phyloP scores from a whole-genome alignment of 2,888 invertebrate species.

The Thera obeliscata region DNA sequence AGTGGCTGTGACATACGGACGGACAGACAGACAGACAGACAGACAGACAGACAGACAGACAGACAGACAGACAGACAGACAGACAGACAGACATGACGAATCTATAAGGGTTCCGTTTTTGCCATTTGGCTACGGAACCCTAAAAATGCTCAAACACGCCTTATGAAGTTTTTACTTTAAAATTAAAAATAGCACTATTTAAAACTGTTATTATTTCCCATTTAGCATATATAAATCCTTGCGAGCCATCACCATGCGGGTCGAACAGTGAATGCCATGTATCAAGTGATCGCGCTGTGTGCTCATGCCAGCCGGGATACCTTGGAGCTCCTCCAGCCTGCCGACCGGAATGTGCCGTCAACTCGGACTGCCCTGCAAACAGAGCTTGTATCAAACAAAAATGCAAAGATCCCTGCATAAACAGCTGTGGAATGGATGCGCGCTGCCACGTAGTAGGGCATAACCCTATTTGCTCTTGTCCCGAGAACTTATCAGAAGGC shows the following conservation, averaged over 20 bases:
- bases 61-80: too few species aligned
- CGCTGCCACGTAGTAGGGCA: slow-evolving; percentile 91
- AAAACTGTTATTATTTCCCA: neutral
- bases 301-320: slow-evolving; percentile 89
- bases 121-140: too few species aligned
- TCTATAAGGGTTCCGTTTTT: too few species aligned
- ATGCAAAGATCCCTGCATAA: slow-evolving; percentile 90
- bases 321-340: slow-evolving; percentile 90
- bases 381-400: slow-evolving; percentile 90
- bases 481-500: slow-evolving; percentile 86
- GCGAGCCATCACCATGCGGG: slow-evolving; percentile 91
- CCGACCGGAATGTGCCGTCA: slow-evolving; percentile 90
- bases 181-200: neutral
- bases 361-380: slow-evolving; percentile 89
- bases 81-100: too few species aligned
- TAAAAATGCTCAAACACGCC: too few species aligned
- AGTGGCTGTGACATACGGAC: too few species aligned
- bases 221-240: slow-evolving; percentile 81
- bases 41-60: too few species aligned
- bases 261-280: slow-evolving; percentile 90
- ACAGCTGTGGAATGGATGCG: slow-evolving; percentile 91
- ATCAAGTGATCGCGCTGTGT: slow-evolving; percentile 88
- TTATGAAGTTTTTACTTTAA: too few species aligned
- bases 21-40: too few species aligned
- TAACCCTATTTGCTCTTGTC: slow-evolving; percentile 91